Percentiles rank a stretch among this genome's conserved stretches.
phyloP scores from a whole-genome alignment of 2,888 invertebrate genomes.

The Ectemnius continuus region DNA sequence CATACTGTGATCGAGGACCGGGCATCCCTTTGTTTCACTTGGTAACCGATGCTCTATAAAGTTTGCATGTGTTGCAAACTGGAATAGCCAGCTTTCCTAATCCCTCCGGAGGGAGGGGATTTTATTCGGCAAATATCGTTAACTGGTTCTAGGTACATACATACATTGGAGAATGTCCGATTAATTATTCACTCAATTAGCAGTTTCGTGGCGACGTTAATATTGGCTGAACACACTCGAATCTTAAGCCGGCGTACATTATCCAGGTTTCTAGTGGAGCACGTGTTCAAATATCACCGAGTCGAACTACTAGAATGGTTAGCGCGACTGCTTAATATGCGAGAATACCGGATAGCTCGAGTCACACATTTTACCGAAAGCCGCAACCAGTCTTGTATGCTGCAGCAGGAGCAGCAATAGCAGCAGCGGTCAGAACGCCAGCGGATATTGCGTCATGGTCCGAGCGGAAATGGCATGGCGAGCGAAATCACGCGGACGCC shows the following conservation, averaged over 20 bases:
- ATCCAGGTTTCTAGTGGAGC: no score
- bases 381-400: conserved; percentile 10
- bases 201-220: not conserved
- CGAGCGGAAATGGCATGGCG: conserved; percentile 37
- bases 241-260: not conserved
- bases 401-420: conserved; percentile 35
- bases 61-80: not conserved
- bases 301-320: no score
- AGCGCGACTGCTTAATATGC: no score
- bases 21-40: not conserved
- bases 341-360: no score
- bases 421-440: conserved; percentile 26
- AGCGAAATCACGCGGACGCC: conserved; percentile 23
- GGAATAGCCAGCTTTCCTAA: no score
- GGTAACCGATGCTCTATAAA: not conserved
- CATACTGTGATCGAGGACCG: not conserved
- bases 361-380: conserved; percentile 17
- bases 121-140: no score
- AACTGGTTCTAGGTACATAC: no score
- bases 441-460: conserved; percentile 40
- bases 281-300: no score
- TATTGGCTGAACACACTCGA: conserved; percentile 2
- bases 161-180: no score
- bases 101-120: no score
- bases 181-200: conserved; percentile 20